phyloP scores from a whole-genome alignment of 1,140 invertebrate genomes.

The Drosophila mayri region DNA sequence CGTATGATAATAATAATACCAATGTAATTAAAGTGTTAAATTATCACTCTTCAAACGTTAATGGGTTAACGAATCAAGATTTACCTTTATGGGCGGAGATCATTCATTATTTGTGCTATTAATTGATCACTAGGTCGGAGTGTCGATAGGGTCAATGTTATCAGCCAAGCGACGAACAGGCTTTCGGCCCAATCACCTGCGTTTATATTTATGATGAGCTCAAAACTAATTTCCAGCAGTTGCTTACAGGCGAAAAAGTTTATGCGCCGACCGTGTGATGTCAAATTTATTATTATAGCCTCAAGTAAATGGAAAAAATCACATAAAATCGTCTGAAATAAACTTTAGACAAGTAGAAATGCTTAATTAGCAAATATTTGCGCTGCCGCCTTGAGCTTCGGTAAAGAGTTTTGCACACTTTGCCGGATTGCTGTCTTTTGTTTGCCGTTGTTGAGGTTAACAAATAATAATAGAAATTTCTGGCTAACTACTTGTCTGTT shows the following conservation, averaged over 20 bases:
- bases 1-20: background rate
- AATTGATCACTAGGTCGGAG: slow-evolving; percentile 74
- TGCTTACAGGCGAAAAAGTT: slow-evolving; percentile 59
- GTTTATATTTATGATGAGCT: slow-evolving; percentile 24
- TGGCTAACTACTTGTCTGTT: slow-evolving; percentile 31
- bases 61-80: slow-evolving; percentile 32
- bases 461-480: slow-evolving; percentile 56
- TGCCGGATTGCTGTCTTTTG: slow-evolving; percentile 28
- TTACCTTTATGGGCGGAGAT: slow-evolving; percentile 2
- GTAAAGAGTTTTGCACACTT: slow-evolving; percentile 50
- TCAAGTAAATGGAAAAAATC: slow-evolving; percentile 39
- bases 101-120: slow-evolving; percentile 59
- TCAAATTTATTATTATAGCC: slow-evolving; percentile 77
- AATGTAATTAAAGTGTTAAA: background rate
- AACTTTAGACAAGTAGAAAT: slow-evolving; percentile 58
- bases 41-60: background rate
- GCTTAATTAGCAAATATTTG: slow-evolving; percentile 80
- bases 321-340: slow-evolving; percentile 25
- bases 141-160: slow-evolving; percentile 64
- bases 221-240: slow-evolving; percentile 23
- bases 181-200: slow-evolving; percentile 42
- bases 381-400: slow-evolving; percentile 30
- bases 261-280: slow-evolving; percentile 66
- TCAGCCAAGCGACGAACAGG: slow-evolving; percentile 14
- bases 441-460: slow-evolving; percentile 38